These are phyloP conservation scores for Latrodectus geometricus DNA, from an alignment of 1,140 invertebrate species.

Conservation along the genomic window DNA sequence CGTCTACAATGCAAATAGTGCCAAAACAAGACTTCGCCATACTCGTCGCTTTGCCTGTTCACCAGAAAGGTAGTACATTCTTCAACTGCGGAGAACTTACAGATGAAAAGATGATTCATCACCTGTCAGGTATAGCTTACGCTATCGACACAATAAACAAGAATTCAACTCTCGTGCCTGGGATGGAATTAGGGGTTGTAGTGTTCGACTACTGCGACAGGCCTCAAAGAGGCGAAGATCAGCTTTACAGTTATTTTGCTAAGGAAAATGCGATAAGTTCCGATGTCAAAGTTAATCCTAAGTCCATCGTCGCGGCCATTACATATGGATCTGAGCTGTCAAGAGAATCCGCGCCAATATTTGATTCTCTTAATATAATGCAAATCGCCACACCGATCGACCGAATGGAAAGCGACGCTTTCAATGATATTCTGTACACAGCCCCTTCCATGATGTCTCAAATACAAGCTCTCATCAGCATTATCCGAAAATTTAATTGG, in stretches of 20 bases:
- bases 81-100: slow-evolving; percentile 65
- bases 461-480: slow-evolving; percentile 40
- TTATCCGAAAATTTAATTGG: slow-evolving; percentile 56
- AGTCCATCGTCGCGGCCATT: slow-evolving; percentile 51
- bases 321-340: slow-evolving; percentile 50
- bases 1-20: slow-evolving; percentile 63
- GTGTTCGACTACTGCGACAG: slow-evolving; percentile 66
- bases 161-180: slow-evolving; percentile 63
- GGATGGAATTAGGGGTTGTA: slow-evolving; percentile 65
- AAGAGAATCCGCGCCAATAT: slow-evolving; percentile 41
- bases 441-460: slow-evolving; percentile 49
- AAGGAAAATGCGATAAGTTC: slow-evolving; percentile 59
- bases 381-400: slow-evolving; percentile 47
- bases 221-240: slow-evolving; percentile 64
- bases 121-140: slow-evolving; percentile 64
- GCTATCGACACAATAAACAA: slow-evolving; percentile 65
- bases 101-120: slow-evolving; percentile 64
- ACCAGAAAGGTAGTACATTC: slow-evolving; percentile 63
- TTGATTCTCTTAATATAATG: slow-evolving; percentile 35
- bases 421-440: slow-evolving; percentile 47
- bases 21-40: slow-evolving; percentile 64
- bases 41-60: slow-evolving; percentile 64
- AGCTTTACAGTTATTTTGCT: slow-evolving; percentile 68
- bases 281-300: slow-evolving; percentile 27
- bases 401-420: slow-evolving; percentile 1